Base-by-base conservation (phyloP, 1,140 invertebrate genomes). In the Reticulitermes speratus region DNA sequence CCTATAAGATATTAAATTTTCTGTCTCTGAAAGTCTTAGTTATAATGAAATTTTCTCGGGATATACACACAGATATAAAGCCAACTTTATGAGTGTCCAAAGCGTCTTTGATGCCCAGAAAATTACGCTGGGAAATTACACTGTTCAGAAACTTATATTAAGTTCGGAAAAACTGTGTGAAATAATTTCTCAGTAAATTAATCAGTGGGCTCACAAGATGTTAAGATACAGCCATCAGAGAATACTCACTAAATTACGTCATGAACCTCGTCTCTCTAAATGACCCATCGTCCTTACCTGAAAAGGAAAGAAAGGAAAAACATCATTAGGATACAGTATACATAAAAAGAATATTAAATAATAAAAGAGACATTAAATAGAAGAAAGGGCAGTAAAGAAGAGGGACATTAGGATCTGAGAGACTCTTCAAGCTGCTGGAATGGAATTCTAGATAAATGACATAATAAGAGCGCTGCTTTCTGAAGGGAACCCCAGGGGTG, bases 281-380 rank as follows among this genome's bases (percentile, higher is more conserved):
- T 75, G 65, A 75, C 65, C 25, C n/a, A 8, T 25, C 25, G n/a
- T 9, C n/a, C 65, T 30, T 75, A 75, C 65, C 65, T 75, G 65
- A 2, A 75, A 75, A 75, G 65, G n/a, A 30, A 75, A 69, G 25
- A 69, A n/a, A 75, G n/a, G n/a, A n/a, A 30, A 30, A 75, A 75
- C 65, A 25, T 30, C 65, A 75, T 75, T 75, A 75, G 65, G 65
- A 75, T 25, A 75, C 14, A 30, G 14, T 30, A 75, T 30, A 75
- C 25, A 75, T 75, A 75, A 75, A 65, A 75, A 75, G 65, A 75
- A 75, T 75, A 75, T 75, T 75, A 75, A 75, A 75, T 75, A 75
- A 75, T 75, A 75, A 75, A 75, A 75, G n/a, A 75, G 25, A 75
- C 65, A 75, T 75, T 75, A 75, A 75, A 30, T 7, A n/a, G 65